Percentiles rank a stretch among this genome's conserved stretches.
Conservation (phyloP, 2,797 vertebrate species). For the Monodelphis domestica region DNA sequence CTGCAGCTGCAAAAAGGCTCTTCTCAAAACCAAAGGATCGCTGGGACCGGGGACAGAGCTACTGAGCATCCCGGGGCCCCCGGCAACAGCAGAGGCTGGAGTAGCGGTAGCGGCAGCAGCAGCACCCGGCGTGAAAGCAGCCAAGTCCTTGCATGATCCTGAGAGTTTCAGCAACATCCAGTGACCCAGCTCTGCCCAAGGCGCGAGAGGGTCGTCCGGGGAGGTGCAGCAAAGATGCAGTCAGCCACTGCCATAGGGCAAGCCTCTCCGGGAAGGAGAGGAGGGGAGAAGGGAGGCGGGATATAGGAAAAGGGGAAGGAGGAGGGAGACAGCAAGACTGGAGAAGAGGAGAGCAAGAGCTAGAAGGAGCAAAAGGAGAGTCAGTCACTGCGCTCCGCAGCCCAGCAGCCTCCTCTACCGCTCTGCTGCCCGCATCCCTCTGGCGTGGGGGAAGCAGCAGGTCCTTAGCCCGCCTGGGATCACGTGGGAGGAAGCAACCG, state of each 20-base stretch:
- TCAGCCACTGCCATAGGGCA: slow-evolving; percentile 59
- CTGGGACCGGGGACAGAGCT: slow-evolving; percentile 70
- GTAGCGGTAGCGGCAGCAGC: slow-evolving; percentile 48
- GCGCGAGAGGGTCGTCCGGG: slow-evolving; percentile 40
- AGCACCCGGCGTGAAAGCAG: slow-evolving; percentile 68
- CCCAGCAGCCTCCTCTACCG: slow-evolving; percentile 77
- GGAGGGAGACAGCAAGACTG: slow-evolving; percentile 59
- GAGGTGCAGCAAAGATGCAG: slow-evolving; percentile 36
- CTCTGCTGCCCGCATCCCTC: slow-evolving; percentile 83
- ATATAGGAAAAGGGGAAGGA: slow-evolving; percentile 4
- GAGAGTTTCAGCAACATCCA: slow-evolving; percentile 77
- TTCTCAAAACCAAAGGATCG: slow-evolving; percentile 66
- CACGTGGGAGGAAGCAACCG: slow-evolving; percentile 74
- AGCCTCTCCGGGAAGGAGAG: not conserved
- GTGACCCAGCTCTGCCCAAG: slow-evolving; percentile 67
- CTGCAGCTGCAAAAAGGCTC: slow-evolving; percentile 70
- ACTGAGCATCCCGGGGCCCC: slow-evolving; percentile 83
- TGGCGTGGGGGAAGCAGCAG: slow-evolving; percentile 84
- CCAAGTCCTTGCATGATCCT: slow-evolving; percentile 70
- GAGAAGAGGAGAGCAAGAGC: slow-evolving; percentile 44
- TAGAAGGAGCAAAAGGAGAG: slow-evolving; percentile 32
- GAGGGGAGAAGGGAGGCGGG: not conserved
- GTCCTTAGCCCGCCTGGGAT: slow-evolving; percentile 82
- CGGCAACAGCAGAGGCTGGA: slow-evolving; percentile 62
- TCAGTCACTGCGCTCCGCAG: slow-evolving; percentile 74